Conservation (phyloP, 1,140 invertebrate species). For the Drosophila sp. region DNA sequence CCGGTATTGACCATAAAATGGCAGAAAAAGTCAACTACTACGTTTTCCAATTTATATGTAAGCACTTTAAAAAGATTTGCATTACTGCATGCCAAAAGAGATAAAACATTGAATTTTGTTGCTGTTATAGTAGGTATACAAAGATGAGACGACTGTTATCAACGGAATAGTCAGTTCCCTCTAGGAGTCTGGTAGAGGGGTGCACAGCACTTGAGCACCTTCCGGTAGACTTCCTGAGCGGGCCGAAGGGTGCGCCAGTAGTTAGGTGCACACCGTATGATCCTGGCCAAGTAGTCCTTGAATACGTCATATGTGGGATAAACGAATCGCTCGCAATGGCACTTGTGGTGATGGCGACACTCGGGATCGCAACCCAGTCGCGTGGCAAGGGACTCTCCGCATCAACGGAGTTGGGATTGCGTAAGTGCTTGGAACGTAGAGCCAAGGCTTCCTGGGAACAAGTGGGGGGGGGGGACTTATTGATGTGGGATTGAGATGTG, state of each 20-base stretch:
- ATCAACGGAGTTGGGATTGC: not conserved
- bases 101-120: constrained; percentile 34
- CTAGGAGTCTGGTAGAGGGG: constrained; percentile 6
- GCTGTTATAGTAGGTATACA: constrained; percentile 5
- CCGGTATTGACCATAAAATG: no score
- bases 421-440: constrained; percentile 21
- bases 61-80: constrained; percentile 36
- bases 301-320: constrained; percentile 69
- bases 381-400: constrained; percentile 41
- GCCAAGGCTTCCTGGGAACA: constrained; percentile 48
- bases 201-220: constrained; percentile 54
- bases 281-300: constrained; percentile 58
- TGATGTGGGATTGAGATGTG: not conserved
- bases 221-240: constrained; percentile 62
- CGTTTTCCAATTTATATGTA: not conserved
- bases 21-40: not conserved
- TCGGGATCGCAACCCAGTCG: constrained; percentile 63
- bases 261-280: constrained; percentile 54
- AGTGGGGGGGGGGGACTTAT: not conserved
- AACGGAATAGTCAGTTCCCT: not conserved
- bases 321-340: constrained; percentile 58
- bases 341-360: constrained; percentile 61
- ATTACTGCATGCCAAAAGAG: constrained; percentile 19
- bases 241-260: constrained; percentile 63
- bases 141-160: constrained; percentile 1